These are phyloP conservation scores for Miichthys miiuy DNA, from an alignment of 2,797 vertebrate genomes.

Conservation along the genomic window DNA sequence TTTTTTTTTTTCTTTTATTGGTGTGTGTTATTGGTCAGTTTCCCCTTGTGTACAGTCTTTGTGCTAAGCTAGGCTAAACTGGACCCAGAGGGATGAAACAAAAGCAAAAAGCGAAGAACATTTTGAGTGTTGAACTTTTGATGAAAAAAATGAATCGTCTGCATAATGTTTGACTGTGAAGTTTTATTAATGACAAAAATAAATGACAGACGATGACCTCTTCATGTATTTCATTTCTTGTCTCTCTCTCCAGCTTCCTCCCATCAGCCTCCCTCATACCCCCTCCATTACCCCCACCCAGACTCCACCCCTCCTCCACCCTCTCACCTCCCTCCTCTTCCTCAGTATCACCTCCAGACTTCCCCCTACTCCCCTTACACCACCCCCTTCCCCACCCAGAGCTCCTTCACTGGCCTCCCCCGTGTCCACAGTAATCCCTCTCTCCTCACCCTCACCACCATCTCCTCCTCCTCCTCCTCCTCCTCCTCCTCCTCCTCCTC, in stretches of 20 bases:
- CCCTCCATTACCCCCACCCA: neutral
- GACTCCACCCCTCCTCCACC: neutral
- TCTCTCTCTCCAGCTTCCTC: conserved; percentile 37
- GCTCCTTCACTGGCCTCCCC: neutral
- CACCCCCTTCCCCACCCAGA: neutral
- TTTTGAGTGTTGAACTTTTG: too few species aligned
- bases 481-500: neutral
- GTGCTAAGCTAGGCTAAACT: neutral
- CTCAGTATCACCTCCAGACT: conserved; percentile 17
- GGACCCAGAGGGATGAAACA: too few species aligned
- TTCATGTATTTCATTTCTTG: too few species aligned
- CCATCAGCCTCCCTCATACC: conserved; percentile 15
- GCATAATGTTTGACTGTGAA: too few species aligned
- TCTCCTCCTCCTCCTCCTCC: conserved; percentile 15
- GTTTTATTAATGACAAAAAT: too few species aligned
- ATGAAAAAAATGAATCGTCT: too few species aligned
- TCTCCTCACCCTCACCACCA: conserved; percentile 25
- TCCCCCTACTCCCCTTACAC: conserved; percentile 32
- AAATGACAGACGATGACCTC: too few species aligned
- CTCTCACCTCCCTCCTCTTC: neutral
- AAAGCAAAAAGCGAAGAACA: too few species aligned
- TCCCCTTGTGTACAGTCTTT: neutral
- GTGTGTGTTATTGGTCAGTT: neutral
- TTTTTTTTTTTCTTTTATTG: too few species aligned
- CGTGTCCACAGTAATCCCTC: conserved; percentile 34